phyloP scores from a whole-genome alignment of 2,888 invertebrate species.

The Rosalia funebris region DNA sequence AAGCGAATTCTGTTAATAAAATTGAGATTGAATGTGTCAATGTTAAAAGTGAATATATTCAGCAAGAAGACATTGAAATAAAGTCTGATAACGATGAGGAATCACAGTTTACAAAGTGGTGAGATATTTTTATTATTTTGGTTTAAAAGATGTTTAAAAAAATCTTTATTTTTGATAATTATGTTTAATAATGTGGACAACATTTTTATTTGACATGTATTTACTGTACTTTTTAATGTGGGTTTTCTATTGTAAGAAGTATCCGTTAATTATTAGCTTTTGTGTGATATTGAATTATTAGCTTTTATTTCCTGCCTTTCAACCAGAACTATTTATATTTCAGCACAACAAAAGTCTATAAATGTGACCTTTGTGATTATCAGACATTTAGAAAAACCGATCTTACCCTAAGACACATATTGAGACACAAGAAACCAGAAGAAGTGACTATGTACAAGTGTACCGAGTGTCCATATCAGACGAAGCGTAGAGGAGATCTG shows the following conservation, averaged over 20 bases:
- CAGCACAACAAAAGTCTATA: background rate
- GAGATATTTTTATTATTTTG: too few species aligned
- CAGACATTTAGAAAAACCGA: background rate
- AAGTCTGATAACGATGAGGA: background rate
- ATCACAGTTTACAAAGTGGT: background rate
- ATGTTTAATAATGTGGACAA: too few species aligned
- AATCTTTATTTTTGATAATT: too few species aligned
- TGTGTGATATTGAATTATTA: too few species aligned
- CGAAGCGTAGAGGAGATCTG: slow-evolving; percentile 18
- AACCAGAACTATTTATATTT: background rate
- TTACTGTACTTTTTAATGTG: too few species aligned
- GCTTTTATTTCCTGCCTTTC: too few species aligned
- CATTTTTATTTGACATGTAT: too few species aligned
- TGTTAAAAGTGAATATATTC: background rate
- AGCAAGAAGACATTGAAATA: background rate
- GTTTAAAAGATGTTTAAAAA: too few species aligned
- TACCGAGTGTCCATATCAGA: slow-evolving; percentile 17
- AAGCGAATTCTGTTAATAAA: background rate
- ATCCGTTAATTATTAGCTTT: too few species aligned
- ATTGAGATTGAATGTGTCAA: background rate
- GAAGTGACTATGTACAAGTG: slow-evolving; percentile 19
- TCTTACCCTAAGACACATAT: slow-evolving; percentile 5
- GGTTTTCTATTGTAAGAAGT: too few species aligned
- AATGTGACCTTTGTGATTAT: background rate
- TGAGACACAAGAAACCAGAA: slow-evolving; percentile 15